Evolutionary conservation across 1,140 invertebrate genomes (phyloP).

Genomic region (Drosophila carrolli): DNA sequence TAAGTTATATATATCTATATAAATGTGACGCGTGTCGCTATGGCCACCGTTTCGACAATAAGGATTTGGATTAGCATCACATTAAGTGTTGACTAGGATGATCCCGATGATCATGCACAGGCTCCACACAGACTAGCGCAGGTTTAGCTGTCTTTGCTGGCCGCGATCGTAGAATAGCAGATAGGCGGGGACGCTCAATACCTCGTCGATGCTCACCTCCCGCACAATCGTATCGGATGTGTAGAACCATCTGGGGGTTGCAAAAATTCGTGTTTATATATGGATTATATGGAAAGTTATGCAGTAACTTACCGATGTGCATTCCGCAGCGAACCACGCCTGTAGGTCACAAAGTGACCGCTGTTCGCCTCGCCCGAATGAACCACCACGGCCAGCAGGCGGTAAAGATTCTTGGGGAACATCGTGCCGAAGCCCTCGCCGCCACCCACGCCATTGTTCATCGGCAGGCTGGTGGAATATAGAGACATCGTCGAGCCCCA

Average conservation of each 20-base stretch:
- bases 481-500: conserved; percentile 83
- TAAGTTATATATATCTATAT: conserved; percentile 19
- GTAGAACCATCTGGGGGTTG: conserved; percentile 87
- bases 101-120: conserved; percentile 3
- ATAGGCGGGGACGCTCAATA: conserved; percentile 88
- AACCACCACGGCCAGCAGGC: conserved; percentile 93
- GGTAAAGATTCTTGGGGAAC: conserved; percentile 87
- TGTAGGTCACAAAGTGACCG: conserved; percentile 97
- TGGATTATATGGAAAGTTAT: not conserved
- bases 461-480: conserved; percentile 78
- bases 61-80: conserved; percentile 32
- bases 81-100: conserved; percentile 20
- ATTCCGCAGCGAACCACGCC: conserved; percentile 89
- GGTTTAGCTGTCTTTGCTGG: conserved; percentile 73
- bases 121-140: conserved; percentile 59
- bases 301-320: conserved; percentile 84
- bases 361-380: conserved; percentile 93
- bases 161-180: conserved; percentile 89
- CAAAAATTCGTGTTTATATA: not conserved
- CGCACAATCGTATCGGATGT: conserved; percentile 89
- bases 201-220: conserved; percentile 88
- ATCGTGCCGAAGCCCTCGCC: conserved; percentile 77
- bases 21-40: conserved; percentile 9
- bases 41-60: conserved; percentile 36
- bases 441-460: conserved; percentile 68